phyloP scores from a whole-genome alignment of 1,140 invertebrate genomes.

The Eulimnadia texana region DNA sequence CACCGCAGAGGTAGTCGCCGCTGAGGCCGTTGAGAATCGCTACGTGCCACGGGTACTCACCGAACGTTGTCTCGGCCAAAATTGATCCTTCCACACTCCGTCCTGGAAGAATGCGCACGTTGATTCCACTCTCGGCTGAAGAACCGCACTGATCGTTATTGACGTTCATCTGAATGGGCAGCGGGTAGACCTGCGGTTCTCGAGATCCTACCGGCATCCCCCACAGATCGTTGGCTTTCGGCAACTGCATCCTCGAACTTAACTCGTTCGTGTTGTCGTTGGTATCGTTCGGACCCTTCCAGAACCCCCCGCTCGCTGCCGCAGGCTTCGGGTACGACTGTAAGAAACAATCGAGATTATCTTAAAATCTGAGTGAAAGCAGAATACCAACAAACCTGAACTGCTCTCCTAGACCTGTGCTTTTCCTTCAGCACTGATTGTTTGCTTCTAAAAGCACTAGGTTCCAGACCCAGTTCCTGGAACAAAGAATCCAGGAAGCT shows the following conservation, averaged over 20 bases:
- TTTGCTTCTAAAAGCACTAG: too few species aligned
- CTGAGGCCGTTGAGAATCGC: background rate
- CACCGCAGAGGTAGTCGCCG: slow-evolving; percentile 1
- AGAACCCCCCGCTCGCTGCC: background rate
- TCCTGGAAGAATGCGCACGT: background rate
- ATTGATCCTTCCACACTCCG: background rate
- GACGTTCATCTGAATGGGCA: background rate
- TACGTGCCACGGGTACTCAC: background rate
- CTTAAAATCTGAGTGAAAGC: too few species aligned
- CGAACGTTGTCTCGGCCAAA: background rate
- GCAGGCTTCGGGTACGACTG: background rate
- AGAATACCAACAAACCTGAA: too few species aligned
- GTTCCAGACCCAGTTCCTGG: too few species aligned
- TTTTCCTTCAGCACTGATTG: too few species aligned
- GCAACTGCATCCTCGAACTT: background rate
- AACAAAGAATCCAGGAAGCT: too few species aligned
- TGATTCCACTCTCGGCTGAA: background rate
- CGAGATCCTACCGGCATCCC: background rate
- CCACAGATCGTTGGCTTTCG: background rate
- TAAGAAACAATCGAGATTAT: background rate
- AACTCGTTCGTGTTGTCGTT: background rate
- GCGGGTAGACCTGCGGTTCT: background rate
- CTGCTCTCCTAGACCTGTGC: too few species aligned
- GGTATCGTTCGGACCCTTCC: background rate
- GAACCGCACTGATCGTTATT: background rate